These are phyloP conservation scores for Yponomeuta sedellus DNA, from an alignment of 2,888 invertebrate species.

Conservation along the genomic window DNA sequence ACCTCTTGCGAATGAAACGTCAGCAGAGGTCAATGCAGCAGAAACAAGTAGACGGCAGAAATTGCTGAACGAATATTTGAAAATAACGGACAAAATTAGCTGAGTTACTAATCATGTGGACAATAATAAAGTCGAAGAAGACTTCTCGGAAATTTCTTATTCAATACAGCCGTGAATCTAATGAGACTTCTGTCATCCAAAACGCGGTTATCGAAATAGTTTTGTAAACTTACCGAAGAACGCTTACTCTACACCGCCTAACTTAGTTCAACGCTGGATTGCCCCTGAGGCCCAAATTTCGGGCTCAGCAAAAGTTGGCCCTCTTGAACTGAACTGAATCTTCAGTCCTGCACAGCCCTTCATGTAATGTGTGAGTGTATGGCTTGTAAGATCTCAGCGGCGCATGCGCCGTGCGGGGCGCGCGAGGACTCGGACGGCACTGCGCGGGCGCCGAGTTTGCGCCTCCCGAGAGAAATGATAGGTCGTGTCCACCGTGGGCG, in stretches of 20 bases:
- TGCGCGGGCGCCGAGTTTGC: slow-evolving; percentile 41
- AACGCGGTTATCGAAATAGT: not conserved
- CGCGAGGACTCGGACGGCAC: slow-evolving; percentile 58
- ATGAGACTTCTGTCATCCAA: no score
- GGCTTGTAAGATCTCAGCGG: slow-evolving; percentile 14
- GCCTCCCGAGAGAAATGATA: slow-evolving; percentile 49
- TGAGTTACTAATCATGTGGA: not conserved
- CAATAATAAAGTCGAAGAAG: not conserved
- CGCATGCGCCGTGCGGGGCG: slow-evolving; percentile 52
- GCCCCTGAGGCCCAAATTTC: no score
- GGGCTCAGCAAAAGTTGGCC: not conserved
- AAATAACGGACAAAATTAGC: not conserved
- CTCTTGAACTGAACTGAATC: not conserved
- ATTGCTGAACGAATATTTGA: not conserved
- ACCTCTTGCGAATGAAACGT: no score
- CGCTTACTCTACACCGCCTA: not conserved
- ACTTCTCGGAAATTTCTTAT: not conserved
- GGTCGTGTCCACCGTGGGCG: slow-evolving; percentile 55
- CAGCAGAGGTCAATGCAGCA: not conserved
- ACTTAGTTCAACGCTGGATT: not conserved
- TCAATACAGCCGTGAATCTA: not conserved
- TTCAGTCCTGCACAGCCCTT: not conserved
- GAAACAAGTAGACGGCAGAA: not conserved
- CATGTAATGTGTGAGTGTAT: slow-evolving; percentile 3
- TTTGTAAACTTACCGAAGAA: not conserved